A percentile compares a stretch with the other conserved stretches of the same genome.
Conservation (phyloP, 2,888 invertebrate genomes). For the Petrolisthes cinctipes region DNA sequence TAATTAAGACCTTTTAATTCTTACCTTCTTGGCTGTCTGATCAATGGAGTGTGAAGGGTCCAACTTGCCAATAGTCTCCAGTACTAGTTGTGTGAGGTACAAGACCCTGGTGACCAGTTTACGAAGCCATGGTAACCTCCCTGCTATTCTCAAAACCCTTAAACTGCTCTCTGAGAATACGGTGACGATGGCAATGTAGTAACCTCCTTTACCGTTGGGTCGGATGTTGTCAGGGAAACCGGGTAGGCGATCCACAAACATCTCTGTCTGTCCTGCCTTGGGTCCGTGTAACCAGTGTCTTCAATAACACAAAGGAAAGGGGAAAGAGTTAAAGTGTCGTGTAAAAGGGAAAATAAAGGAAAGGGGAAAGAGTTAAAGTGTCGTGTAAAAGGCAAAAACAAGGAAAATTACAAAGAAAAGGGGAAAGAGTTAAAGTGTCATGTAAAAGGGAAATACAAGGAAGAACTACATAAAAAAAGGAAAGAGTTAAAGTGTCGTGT, state of each 20-base stretch:
- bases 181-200: conserved; percentile 52
- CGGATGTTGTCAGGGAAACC: conserved; percentile 79
- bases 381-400: too few species aligned
- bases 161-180: neutral
- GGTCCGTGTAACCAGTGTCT: conserved; percentile 83
- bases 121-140: conserved; percentile 30
- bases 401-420: too few species aligned
- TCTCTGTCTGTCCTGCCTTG: conserved; percentile 82
- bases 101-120: conserved; percentile 38
- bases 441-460: too few species aligned
- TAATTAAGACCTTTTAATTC: too few species aligned
- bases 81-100: neutral
- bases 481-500: too few species aligned
- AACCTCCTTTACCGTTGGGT: conserved; percentile 35
- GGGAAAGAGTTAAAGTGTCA: too few species aligned
- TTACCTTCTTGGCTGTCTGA: conserved; percentile 39
- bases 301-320: conserved; percentile 40
- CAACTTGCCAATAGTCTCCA: conserved; percentile 27
- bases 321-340: too few species aligned
- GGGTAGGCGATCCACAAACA: conserved; percentile 81
- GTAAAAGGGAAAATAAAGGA: too few species aligned
- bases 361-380: too few species aligned
- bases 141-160: neutral
- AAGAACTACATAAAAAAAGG: too few species aligned
- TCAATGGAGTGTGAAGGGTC: conserved; percentile 40